Percentiles rank a stretch among this genome's conserved stretches.
phyloP scores from a whole-genome alignment of 1,140 invertebrate species.

The Drosophila kepulauana region DNA sequence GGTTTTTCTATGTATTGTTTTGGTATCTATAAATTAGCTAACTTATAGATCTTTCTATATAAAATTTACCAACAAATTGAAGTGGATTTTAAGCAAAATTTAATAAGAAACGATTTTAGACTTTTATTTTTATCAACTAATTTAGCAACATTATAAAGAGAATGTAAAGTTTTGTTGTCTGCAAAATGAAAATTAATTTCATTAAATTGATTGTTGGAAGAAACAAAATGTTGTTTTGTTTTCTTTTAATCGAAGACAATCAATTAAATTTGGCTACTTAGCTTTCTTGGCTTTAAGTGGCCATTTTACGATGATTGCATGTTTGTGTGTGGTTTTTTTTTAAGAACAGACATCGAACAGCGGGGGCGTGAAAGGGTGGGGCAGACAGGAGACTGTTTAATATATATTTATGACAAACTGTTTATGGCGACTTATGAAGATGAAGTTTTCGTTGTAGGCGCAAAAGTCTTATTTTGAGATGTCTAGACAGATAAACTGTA shows the following conservation, averaged over 20 bases:
- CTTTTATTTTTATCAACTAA: no score
- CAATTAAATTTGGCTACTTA: slow-evolving; percentile 54
- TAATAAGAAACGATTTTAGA: no score
- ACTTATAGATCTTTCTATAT: no score
- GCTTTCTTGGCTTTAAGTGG: slow-evolving; percentile 15
- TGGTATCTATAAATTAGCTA: no score
- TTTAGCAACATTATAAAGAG: no score
- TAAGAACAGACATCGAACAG: background rate
- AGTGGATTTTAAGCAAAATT: no score
- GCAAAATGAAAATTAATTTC: no score
- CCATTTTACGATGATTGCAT: slow-evolving; percentile 66
- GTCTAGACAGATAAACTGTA: slow-evolving; percentile 56
- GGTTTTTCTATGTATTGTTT: no score
- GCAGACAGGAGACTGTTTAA: slow-evolving; percentile 12
- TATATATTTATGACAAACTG: slow-evolving; percentile 49
- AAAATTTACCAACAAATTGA: no score
- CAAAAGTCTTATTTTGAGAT: slow-evolving; percentile 26
- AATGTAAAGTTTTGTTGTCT: no score
- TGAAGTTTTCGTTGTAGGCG: slow-evolving; percentile 20
- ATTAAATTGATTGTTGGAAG: no score
- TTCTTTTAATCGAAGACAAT: slow-evolving; percentile 22
- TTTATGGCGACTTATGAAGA: slow-evolving; percentile 45
- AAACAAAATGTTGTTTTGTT: background rate
- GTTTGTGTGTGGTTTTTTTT: background rate
- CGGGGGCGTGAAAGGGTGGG: background rate